phyloP scores from a whole-genome alignment of 2,797 vertebrate genomes.

The Chelon labrosus region DNA sequence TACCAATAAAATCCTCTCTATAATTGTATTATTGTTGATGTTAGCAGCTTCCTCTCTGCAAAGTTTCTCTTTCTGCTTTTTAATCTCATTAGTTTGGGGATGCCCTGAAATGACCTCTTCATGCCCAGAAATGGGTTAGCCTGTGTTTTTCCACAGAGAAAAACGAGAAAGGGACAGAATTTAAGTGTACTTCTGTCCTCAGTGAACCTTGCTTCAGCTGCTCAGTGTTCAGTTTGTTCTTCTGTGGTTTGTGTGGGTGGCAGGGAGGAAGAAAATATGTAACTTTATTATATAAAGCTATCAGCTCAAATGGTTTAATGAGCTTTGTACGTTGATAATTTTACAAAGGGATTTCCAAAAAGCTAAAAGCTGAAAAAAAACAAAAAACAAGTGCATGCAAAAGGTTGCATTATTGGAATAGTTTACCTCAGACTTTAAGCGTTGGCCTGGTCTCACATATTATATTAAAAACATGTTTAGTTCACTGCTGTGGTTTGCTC shows the following conservation, averaged over 20 bases:
- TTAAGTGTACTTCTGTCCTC: slow-evolving; percentile 41
- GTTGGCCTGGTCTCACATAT: slow-evolving; percentile 11
- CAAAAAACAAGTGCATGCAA: neutral
- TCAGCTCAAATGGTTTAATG: slow-evolving; percentile 17
- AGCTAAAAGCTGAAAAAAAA: neutral
- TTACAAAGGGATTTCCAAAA: neutral
- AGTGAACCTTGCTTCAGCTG: slow-evolving; percentile 25
- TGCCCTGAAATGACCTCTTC: slow-evolving; percentile 32
- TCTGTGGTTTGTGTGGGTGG: slow-evolving; percentile 1
- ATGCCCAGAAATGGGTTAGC: neutral
- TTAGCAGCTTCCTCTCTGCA: neutral
- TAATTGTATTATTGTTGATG: too few species aligned
- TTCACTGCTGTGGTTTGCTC: neutral
- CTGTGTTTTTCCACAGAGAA: slow-evolving; percentile 10
- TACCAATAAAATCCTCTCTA: neutral
- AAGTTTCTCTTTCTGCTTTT: neutral
- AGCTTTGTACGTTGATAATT: neutral
- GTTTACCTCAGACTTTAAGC: slow-evolving; percentile 5
- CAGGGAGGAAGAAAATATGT: neutral
- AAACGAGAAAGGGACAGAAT: slow-evolving; percentile 29
- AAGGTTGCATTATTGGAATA: neutral
- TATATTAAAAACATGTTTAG: slow-evolving; percentile 2
- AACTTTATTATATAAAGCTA: slow-evolving; percentile 3
- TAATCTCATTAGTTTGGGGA: slow-evolving; percentile 2
- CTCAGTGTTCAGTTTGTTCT: neutral